Percentiles rank a stretch among this genome's conserved stretches.
Evolutionary conservation across 2,113 vertebrate genomes (phyloP).

Genomic region (Bothrops jararaca): DNA sequence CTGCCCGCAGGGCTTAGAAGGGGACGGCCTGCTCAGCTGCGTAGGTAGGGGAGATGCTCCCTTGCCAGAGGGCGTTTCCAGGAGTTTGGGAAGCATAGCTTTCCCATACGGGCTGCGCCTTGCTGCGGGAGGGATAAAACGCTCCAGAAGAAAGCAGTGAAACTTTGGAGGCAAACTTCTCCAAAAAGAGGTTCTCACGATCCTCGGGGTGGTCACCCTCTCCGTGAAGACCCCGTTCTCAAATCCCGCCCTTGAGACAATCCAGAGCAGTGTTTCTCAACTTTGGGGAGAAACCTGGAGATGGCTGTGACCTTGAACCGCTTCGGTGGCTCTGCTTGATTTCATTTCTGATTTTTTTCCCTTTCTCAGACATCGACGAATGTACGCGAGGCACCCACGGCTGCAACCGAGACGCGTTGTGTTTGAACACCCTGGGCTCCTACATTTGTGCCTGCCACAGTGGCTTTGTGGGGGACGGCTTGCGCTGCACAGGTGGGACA

Average conservation of each 20-base stretch:
- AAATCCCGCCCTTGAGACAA: no score
- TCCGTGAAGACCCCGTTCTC: no score
- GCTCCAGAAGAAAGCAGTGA: no score
- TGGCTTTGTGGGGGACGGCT: slow-evolving; percentile 24
- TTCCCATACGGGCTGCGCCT: no score
- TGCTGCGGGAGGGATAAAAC: no score
- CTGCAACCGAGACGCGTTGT: slow-evolving; percentile 4
- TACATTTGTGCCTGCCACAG: slow-evolving; percentile 33
- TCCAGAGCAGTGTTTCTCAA: no score
- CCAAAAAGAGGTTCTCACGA: no score
- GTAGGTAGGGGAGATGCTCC: not conserved
- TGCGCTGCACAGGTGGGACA: slow-evolving; percentile 10
- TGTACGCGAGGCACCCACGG: not conserved
- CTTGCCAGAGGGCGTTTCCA: no score
- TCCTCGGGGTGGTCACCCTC: no score
- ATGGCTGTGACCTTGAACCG: not conserved
- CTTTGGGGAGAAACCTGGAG: no score
- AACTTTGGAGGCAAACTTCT: no score
- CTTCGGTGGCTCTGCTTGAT: not conserved
- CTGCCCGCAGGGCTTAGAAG: slow-evolving; percentile 28
- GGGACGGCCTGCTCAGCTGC: slow-evolving; percentile 32
- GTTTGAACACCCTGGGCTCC: slow-evolving; percentile 38
- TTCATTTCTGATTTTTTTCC: not conserved
- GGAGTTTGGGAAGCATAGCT: no score
- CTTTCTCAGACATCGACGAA: slow-evolving; percentile 33